These are phyloP conservation scores for Centrocercus urophasianus DNA, from an alignment of 2,113 vertebrate genomes.

Conservation along the genomic window DNA sequence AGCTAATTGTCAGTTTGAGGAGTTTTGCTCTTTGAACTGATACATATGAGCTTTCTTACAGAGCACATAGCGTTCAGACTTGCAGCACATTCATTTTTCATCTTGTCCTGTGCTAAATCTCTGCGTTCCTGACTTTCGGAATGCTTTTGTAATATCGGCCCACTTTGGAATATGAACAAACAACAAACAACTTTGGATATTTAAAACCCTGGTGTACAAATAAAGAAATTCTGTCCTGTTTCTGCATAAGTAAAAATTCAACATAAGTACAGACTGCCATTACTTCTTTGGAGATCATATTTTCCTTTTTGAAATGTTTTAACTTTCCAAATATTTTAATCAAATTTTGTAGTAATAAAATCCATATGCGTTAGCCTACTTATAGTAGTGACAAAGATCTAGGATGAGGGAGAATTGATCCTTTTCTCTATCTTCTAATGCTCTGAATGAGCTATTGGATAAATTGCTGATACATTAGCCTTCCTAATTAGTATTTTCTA, in stretches of 20 bases:
- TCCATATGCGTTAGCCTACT: background rate
- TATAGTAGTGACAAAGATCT: background rate
- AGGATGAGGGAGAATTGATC: background rate
- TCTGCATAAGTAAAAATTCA: background rate
- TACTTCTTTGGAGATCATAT: background rate
- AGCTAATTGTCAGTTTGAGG: background rate
- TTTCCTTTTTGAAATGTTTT: background rate
- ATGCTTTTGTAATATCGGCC: background rate
- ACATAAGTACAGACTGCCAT: background rate
- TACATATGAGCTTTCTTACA: background rate
- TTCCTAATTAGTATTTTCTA: background rate
- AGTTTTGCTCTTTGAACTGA: background rate
- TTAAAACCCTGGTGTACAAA: background rate
- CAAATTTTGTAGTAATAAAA: background rate
- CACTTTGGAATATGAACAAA: background rate
- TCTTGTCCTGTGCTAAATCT: background rate
- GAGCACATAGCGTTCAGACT: background rate
- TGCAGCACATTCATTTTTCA: background rate
- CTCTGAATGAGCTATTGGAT: background rate
- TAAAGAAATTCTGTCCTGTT: background rate
- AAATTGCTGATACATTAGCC: background rate
- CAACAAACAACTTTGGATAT: background rate
- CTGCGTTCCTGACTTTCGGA: background rate
- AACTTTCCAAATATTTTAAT: background rate
- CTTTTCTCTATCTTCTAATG: background rate